Percentiles rank a stretch among this genome's conserved stretches.
These are phyloP conservation scores for Petrolisthes manimaculis DNA, from an alignment of 2,888 invertebrate species.

Conservation along the genomic window DNA sequence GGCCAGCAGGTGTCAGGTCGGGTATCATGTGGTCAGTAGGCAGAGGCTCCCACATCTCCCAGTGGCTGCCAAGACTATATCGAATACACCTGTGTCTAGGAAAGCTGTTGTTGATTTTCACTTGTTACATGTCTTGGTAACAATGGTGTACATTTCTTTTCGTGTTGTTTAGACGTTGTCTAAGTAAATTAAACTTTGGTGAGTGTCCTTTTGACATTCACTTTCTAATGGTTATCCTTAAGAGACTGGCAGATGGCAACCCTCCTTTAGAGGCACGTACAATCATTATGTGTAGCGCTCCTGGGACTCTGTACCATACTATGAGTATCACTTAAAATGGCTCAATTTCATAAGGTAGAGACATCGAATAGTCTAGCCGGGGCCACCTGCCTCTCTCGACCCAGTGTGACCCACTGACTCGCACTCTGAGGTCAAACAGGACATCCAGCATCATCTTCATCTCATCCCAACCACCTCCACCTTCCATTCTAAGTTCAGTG, in stretches of 20 bases:
- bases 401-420: conserved; percentile 28
- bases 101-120: conserved; percentile 58
- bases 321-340: conserved; percentile 52
- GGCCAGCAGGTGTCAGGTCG: neutral
- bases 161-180: conserved; percentile 63
- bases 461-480: conserved; percentile 14
- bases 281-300: conserved; percentile 51
- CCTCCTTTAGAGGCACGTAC: conserved; percentile 57
- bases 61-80: conserved; percentile 41
- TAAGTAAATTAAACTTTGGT: conserved; percentile 51
- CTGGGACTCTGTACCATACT: conserved; percentile 36
- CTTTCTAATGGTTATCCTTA: conserved; percentile 35
- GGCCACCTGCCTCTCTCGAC: conserved; percentile 55
- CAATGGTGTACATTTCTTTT: conserved; percentile 61
- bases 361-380: conserved; percentile 61
- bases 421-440: conserved; percentile 16
- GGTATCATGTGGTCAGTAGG: conserved; percentile 37
- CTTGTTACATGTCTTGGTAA: conserved; percentile 60
- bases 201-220: conserved; percentile 50
- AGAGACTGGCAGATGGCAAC: conserved; percentile 55
- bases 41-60: conserved; percentile 17
- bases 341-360: conserved; percentile 63
- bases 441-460: conserved; percentile 26
- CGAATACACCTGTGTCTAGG: conserved; percentile 25
- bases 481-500: neutral